Evolutionary conservation across 2,888 invertebrate genomes (phyloP).

Genomic region (Caenorhabditis sp.): DNA sequence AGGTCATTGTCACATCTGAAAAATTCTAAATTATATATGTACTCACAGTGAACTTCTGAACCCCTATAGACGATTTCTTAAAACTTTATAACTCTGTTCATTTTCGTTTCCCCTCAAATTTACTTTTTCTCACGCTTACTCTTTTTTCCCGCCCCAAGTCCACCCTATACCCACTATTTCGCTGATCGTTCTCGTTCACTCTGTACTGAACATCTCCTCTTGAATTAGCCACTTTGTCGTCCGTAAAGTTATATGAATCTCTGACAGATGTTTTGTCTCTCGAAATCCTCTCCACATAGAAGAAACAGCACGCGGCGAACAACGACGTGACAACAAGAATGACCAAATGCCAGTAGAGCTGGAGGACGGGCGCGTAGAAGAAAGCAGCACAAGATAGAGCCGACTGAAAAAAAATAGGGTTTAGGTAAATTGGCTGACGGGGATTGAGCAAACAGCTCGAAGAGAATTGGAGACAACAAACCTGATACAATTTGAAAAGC

Average conservation of each 20-base stretch:
- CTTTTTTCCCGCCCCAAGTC: neutral
- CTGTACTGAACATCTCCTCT: constrained; percentile 47
- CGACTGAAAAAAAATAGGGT: constrained; percentile 82
- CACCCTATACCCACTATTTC: constrained; percentile 35
- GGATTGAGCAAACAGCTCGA: constrained; percentile 13
- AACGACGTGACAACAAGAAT: constrained; percentile 82
- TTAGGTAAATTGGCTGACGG: constrained; percentile 51
- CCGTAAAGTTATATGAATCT: constrained; percentile 54
- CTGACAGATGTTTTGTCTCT: constrained; percentile 39
- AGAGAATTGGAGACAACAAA: constrained; percentile 71
- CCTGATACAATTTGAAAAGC: constrained; percentile 95
- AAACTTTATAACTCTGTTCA: no score
- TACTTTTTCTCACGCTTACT: neutral
- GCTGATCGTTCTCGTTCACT: constrained; percentile 34
- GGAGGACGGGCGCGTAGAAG: constrained; percentile 84
- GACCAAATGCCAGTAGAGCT: constrained; percentile 84
- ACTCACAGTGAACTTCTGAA: no score
- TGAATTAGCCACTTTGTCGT: constrained; percentile 6
- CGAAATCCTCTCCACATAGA: constrained; percentile 55
- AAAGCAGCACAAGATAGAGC: constrained; percentile 84
- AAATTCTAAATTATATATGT: neutral
- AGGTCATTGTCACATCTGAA: constrained; percentile 53
- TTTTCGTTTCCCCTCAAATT: neutral
- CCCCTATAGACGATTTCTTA: no score
- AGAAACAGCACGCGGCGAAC: constrained; percentile 71